Base-by-base conservation (phyloP, 2,797 vertebrate species). In the Hypotaenidia philippensis region DNA sequence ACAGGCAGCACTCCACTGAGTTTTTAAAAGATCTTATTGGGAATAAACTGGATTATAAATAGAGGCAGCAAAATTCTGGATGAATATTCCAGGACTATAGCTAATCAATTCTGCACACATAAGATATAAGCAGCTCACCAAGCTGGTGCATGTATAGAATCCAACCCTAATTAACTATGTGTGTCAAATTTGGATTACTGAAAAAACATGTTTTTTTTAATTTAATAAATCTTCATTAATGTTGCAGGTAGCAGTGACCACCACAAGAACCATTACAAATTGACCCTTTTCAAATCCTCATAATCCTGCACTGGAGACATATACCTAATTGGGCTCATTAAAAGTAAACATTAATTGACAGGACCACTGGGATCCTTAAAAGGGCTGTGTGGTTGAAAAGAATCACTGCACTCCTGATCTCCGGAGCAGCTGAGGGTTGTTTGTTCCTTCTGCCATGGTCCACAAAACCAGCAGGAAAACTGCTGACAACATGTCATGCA, bases 211-310 rank as follows among this genome's bases (percentile, higher is more conserved):
- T 34, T 44, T 18, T 44, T 82, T 41, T 87, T 95, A 84, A 95
- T 93, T 95, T 65, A 94, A 94, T 95, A 94, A 92, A 94, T 75
- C 81, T 92, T 95, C 81, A 83, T 94, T 91, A 96, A 83, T 25
- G 57, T 68, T 86, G 34, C 61, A 75, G 59, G 86, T 85, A 93
- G 56, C 64, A 89, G 34, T 5, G 1, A 89, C 74, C 26, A 13
- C 32, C 53, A 49, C 63, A 87, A 94, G 78, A 91, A 71, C 26
- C 61, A 81, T 90, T 93, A 76, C 64, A 90, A 87, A 94, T 45
- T 80, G 80, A 95, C 74, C 90, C 74, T 89, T 94, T 89, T 85
- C 60, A 92, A 83, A 89, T 76, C 68, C 34, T 95, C 45, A 71
- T 81, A 89, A 96, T 87, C 50, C 75, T 89, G 41, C 90, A 89